phyloP scores from a whole-genome alignment of 2,888 invertebrate genomes.

The Isoperla grammatica region DNA sequence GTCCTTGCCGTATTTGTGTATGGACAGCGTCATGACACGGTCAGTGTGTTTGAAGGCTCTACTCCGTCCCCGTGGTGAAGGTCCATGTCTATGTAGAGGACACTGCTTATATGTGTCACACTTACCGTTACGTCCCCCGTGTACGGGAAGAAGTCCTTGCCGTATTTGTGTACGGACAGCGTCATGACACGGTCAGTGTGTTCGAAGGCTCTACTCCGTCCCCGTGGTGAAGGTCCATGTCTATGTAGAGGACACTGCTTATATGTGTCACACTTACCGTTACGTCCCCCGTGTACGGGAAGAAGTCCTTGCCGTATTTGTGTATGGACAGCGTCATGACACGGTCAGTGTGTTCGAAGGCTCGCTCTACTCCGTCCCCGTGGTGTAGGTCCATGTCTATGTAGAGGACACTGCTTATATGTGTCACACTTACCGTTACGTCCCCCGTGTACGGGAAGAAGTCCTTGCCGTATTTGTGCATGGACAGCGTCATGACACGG shows the following conservation, averaged over 20 bases:
- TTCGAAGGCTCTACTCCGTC: slow-evolving; percentile 99
- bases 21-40: slow-evolving; percentile 98
- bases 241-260: slow-evolving; percentile 95
- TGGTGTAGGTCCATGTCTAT: slow-evolving; percentile 99
- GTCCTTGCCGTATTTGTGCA: slow-evolving; percentile 95
- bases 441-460: slow-evolving; percentile 97
- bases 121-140: slow-evolving; percentile 84
- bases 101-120: slow-evolving; percentile 96
- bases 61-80: slow-evolving; percentile 99
- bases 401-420: slow-evolving; percentile 93
- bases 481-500: slow-evolving; percentile 98
- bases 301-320: slow-evolving; percentile 95
- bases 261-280: slow-evolving; percentile 95
- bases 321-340: slow-evolving; percentile 99
- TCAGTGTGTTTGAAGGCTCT: slow-evolving; percentile 98
- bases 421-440: slow-evolving; percentile 89
- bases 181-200: slow-evolving; percentile 99
- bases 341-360: slow-evolving; percentile 97
- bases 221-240: slow-evolving; percentile 99
- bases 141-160: slow-evolving; percentile 94
- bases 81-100: slow-evolving; percentile 97
- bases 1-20: slow-evolving; percentile 95
- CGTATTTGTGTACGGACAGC: slow-evolving; percentile 98
- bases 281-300: slow-evolving; percentile 87
- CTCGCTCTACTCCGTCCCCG: slow-evolving; percentile 99